These are phyloP conservation scores for Scomberomorus guttatus DNA, from an alignment of 2,797 vertebrate genomes.

Conservation along the genomic window DNA sequence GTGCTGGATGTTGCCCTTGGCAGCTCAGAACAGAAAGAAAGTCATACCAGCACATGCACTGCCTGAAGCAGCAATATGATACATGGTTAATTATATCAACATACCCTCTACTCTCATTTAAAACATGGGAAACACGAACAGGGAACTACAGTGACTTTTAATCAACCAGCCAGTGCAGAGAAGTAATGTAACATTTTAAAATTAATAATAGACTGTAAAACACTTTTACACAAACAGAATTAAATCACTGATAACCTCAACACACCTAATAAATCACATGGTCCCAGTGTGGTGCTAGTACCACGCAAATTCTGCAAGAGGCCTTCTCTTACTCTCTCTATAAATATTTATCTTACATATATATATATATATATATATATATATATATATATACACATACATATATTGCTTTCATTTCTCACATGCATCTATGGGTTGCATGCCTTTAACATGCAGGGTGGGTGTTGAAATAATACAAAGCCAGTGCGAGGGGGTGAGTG, in stretches of 20 bases:
- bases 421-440: slow-evolving; percentile 13
- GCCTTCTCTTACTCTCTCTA: not conserved
- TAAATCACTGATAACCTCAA: slow-evolving; percentile 43
- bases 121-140: slow-evolving; percentile 20
- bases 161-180: slow-evolving; percentile 1
- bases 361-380: slow-evolving; percentile 6
- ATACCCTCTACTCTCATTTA: slow-evolving; percentile 18
- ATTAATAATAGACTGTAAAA: slow-evolving; percentile 40
- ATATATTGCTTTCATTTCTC: slow-evolving; percentile 28
- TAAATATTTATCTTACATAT: slow-evolving; percentile 46
- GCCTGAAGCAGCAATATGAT: slow-evolving; percentile 31
- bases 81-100: slow-evolving; percentile 32
- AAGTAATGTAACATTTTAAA: slow-evolving; percentile 39
- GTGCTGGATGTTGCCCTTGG: not conserved
- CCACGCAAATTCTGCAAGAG: not conserved
- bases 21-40: not conserved
- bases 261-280: slow-evolving; percentile 40
- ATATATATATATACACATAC: too few relatives aligned
- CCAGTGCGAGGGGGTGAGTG: slow-evolving; percentile 13
- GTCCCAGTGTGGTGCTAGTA: not conserved
- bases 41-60: not conserved
- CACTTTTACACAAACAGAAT: slow-evolving; percentile 20
- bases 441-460: slow-evolving; percentile 12
- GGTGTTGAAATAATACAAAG: slow-evolving; percentile 28
- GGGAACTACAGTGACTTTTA: not conserved